Percentiles rank a stretch among this genome's conserved stretches.
Evolutionary conservation across 2,888 invertebrate species (phyloP).

Genomic region (Sinohyriopsis cumingii): DNA sequence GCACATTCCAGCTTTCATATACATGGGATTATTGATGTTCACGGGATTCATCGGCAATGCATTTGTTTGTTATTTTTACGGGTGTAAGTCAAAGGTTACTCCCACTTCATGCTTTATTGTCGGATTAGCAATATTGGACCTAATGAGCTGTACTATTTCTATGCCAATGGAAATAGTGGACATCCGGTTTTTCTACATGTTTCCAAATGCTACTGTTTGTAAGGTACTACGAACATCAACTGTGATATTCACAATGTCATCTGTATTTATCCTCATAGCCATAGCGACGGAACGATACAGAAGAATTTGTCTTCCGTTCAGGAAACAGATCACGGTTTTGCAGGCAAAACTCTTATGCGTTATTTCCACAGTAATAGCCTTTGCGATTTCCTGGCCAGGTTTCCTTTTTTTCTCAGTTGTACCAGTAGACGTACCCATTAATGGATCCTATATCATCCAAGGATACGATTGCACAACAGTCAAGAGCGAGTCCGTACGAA

Average conservation of each 20-base stretch:
- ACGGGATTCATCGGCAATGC: conserved; percentile 43
- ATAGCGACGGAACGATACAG: conserved; percentile 38
- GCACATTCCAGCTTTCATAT: conserved; percentile 38
- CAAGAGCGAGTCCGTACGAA: no score
- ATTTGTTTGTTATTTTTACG: conserved; percentile 39
- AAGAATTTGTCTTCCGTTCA: conserved; percentile 15
- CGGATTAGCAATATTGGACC: conserved; percentile 38
- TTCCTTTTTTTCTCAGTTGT: conserved; percentile 5
- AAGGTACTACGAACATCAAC: conserved; percentile 35
- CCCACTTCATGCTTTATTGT: conserved; percentile 41
- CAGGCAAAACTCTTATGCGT: conserved; percentile 19
- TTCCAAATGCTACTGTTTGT: conserved; percentile 31
- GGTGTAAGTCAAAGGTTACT: conserved; percentile 23
- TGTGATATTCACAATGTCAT: conserved; percentile 26
- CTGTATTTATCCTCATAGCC: conserved; percentile 32
- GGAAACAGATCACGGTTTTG: no score
- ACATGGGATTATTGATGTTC: conserved; percentile 33
- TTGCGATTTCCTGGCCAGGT: conserved; percentile 18
- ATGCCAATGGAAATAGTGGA: conserved; percentile 47
- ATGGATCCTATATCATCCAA: no score
- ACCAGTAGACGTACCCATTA: no score
- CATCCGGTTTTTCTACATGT: conserved; percentile 36
- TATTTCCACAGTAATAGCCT: conserved; percentile 10
- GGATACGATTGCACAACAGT: no score
- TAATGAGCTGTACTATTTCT: conserved; percentile 37